Base-by-base conservation (phyloP, 2,113 vertebrate species). In the Lonchura striata region DNA sequence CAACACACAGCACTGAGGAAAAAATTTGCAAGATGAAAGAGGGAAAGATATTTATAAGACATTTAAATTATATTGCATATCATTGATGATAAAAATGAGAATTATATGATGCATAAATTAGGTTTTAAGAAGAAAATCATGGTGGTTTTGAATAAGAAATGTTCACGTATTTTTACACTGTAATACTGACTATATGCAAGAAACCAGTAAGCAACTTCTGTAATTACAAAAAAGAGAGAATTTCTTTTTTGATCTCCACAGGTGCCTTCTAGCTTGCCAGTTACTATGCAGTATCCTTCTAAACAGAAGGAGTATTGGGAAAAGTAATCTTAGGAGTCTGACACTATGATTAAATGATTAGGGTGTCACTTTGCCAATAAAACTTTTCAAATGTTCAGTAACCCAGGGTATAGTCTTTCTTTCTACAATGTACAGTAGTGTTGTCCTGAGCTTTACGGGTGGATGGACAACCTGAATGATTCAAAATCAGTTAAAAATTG, bases 371-470 rank as follows among this genome's bases (percentile, higher is more conserved):
- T 68, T 49, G 9, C 8, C 10, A 61, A 20, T 47, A 60, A 72
- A 6, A 79, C 19, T 11, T 66, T 64, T 71, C 35, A 54, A 79
- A 71, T 50, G 17, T 56, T 63, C 44, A 72, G n/a, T 33, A 82
- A 13, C 6, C 9, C 21, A 65, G 14, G 8, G 14, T 13, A 57
- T 3, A 25, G 13, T 3, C 2, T 75, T 90, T 17, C 23, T 30
- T 63, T 61, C 42, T 74, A 9, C 39, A 54, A 15, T 1, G 3
- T 42, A 16, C 9, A 23, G 6, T 14, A 57, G 1, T 1, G 0
- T 56, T 66, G 15, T 53, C 31, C 25, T 66, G 17, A 84, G 27
- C 31, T 90, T 66, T 20, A 24, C 46, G 41, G 37, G 20, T 31
- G 18, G 23, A 50, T 50, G 16, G 24, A 14, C 15, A 57, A 54